Percentiles rank a stretch among this genome's conserved stretches.
phyloP scores from a whole-genome alignment of 2,888 invertebrate genomes.

The Megamerina dolium region DNA sequence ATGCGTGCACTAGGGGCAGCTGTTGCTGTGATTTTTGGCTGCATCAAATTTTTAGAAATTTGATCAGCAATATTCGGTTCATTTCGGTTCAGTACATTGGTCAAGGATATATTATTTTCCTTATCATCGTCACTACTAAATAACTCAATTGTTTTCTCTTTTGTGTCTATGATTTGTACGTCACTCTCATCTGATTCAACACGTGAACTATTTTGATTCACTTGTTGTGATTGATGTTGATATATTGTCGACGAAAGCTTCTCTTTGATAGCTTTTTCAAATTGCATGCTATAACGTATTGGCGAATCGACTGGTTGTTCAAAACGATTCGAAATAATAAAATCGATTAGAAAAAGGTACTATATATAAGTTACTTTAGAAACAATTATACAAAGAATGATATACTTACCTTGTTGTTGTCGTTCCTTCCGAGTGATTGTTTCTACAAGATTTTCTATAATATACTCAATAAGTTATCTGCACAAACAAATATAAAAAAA shows the following conservation, averaged over 20 bases:
- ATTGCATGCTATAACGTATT: conserved; percentile 32
- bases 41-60: conserved; percentile 15
- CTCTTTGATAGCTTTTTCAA: conserved; percentile 28
- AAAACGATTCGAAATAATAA: no score
- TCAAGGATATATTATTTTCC: conserved; percentile 15
- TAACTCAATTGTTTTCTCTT: conserved; percentile 32
- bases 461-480: no score
- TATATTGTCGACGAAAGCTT: conserved; percentile 35
- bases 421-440: no score
- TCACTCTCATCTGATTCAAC: conserved; percentile 30
- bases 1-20: neutral
- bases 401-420: no score
- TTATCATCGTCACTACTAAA: conserved; percentile 27
- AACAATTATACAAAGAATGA: no score
- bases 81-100: conserved; percentile 13
- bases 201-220: conserved; percentile 6
- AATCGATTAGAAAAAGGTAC: no score
- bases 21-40: conserved; percentile 31
- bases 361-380: no score
- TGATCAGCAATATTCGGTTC: neutral
- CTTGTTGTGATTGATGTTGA: conserved; percentile 10
- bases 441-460: no score
- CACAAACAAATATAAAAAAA: no score
- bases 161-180: conserved; percentile 30
- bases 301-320: conserved; percentile 19